These are phyloP conservation scores for Sepiola atlantica DNA, from an alignment of 2,888 invertebrate genomes.

Conservation along the genomic window DNA sequence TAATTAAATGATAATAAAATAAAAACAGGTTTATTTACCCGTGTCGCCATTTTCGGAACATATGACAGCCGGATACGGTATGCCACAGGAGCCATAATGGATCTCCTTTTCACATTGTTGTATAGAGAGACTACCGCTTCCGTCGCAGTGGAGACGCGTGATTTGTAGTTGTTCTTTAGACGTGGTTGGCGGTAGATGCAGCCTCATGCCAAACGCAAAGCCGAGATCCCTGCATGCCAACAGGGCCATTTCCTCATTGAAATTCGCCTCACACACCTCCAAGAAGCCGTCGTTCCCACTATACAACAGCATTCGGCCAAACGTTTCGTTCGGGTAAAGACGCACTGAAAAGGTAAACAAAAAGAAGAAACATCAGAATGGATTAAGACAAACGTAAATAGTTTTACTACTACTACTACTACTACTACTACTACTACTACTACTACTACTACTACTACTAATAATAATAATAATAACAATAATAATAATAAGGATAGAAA, in stretches of 20 bases:
- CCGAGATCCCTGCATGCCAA: slow-evolving; percentile 35
- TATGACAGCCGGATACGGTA: not conserved
- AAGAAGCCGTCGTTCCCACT: slow-evolving; percentile 42
- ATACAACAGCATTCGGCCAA: slow-evolving; percentile 39
- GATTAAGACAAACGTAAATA: no score
- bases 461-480: no score
- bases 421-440: no score
- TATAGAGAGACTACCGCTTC: slow-evolving; percentile 33
- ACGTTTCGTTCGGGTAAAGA: slow-evolving; percentile 24
- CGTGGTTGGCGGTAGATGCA: not conserved
- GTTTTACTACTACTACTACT: not conserved
- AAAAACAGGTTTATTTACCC: not conserved
- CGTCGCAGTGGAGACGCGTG: not conserved
- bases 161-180: not conserved
- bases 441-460: no score
- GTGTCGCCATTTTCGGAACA: not conserved
- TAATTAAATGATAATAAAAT: not conserved
- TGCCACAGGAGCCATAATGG: not conserved
- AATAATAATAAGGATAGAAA: no score
- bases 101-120: slow-evolving; percentile 41
- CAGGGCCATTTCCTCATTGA: not conserved
- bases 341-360: not conserved
- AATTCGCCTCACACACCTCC: slow-evolving; percentile 40
- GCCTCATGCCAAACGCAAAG: not conserved
- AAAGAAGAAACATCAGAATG: not conserved